Percentiles rank a stretch among this genome's conserved stretches.
Conservation (phyloP, 2,797 vertebrate genomes). For the Selene dorsalis region DNA sequence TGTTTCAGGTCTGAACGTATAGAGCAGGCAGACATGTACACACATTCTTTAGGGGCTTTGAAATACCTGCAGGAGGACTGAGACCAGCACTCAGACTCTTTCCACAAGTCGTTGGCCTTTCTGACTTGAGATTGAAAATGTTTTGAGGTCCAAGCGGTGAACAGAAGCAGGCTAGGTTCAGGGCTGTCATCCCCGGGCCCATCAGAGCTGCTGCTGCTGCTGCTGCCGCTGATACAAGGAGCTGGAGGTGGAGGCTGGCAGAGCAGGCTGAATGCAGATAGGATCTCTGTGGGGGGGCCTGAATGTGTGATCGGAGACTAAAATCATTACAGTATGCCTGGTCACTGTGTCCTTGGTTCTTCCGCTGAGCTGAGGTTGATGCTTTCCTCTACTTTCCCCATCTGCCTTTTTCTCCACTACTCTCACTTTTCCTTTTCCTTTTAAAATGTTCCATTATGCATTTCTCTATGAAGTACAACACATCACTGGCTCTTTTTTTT, state of each 20-base stretch:
- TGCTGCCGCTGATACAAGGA: conserved; percentile 44
- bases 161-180: conserved; percentile 36
- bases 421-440: conserved; percentile 4
- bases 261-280: conserved; percentile 80
- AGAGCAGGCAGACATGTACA: conserved; percentile 11
- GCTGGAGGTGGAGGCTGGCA: conserved; percentile 71
- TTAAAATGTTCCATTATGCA: conserved; percentile 17
- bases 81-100: conserved; percentile 14
- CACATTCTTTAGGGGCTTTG: conserved; percentile 8
- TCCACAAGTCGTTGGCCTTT: conserved; percentile 22
- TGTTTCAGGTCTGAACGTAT: conserved; percentile 24
- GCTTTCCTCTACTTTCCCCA: conserved; percentile 46
- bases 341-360: conserved; percentile 85
- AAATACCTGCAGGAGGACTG: conserved; percentile 44
- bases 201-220: conserved; percentile 33
- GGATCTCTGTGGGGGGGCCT: conserved; percentile 78
- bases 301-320: conserved; percentile 85
- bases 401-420: conserved; percentile 33
- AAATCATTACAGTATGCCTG: conserved; percentile 85
- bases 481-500: not conserved
- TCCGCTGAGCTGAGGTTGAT: conserved; percentile 73
- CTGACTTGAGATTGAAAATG: conserved; percentile 26
- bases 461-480: conserved; percentile 3
- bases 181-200: conserved; percentile 33
- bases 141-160: conserved; percentile 37